Percentiles rank a stretch among this genome's conserved stretches.
Conservation (phyloP, 2,888 invertebrate genomes). For the Tetramorium bicarinatum region DNA sequence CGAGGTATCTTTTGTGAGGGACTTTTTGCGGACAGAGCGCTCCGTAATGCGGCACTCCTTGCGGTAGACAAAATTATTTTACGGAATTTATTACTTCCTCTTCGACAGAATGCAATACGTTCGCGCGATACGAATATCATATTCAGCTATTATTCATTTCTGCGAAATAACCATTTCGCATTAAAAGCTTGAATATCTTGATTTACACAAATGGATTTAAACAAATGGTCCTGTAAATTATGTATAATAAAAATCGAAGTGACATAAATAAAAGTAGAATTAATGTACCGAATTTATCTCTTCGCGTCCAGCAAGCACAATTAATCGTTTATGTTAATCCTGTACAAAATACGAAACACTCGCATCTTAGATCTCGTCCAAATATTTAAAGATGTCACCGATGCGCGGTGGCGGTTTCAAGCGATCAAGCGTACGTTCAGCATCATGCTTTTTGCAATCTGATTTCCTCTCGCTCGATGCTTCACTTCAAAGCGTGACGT, state of each 20-base stretch:
- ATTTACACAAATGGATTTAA: not conserved
- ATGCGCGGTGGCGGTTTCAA: slow-evolving; percentile 14
- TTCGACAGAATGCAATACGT: not conserved
- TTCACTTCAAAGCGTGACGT: slow-evolving; percentile 61
- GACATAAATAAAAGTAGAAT: not conserved
- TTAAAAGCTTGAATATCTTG: not conserved
- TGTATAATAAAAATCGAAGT: not conserved
- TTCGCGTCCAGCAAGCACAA: not conserved
- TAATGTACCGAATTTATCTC: not conserved
- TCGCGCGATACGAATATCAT: not conserved
- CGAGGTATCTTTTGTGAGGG: not conserved
- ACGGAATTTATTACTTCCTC: not conserved
- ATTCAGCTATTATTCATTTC: not conserved
- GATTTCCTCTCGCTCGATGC: slow-evolving; percentile 66
- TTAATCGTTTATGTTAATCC: not conserved
- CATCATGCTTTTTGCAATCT: slow-evolving; percentile 65
- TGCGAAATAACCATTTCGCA: not conserved
- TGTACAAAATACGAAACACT: not conserved
- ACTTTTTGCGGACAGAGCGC: slow-evolving; percentile 33
- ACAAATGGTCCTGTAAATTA: not conserved
- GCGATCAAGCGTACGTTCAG: slow-evolving; percentile 36
- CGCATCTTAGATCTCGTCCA: not conserved
- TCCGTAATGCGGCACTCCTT: slow-evolving; percentile 5
- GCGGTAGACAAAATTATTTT: slow-evolving; percentile 36
- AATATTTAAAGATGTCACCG: not conserved